Evolutionary conservation across 2,113 vertebrate species (phyloP).

Genomic region (Macrotis lagotis): DNA sequence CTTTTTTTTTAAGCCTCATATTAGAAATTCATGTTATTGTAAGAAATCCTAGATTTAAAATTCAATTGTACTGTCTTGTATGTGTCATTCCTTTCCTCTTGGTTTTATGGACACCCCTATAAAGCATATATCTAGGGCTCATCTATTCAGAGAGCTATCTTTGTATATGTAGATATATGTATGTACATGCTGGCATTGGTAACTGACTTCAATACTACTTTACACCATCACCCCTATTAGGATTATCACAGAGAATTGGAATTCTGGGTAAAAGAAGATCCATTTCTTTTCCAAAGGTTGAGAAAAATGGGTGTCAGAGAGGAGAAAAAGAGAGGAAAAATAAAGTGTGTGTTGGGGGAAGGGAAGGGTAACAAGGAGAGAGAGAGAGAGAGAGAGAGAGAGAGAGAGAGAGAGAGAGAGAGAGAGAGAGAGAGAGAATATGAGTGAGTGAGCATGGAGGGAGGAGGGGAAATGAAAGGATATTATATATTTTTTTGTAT

Average conservation of each 20-base stretch:
- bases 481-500: conserved; percentile 99
- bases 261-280: conserved; percentile 82
- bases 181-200: neutral
- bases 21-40: conserved; percentile 63
- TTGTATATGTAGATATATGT: neutral
- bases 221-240: conserved; percentile 71
- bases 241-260: conserved; percentile 76
- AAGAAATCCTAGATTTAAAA: conserved; percentile 62
- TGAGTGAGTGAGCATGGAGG: conserved; percentile 80
- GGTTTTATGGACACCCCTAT: conserved; percentile 35
- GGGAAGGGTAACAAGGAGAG: conserved; percentile 72
- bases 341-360: conserved; percentile 72
- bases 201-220: conserved; percentile 53
- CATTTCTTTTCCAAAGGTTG: conserved; percentile 83
- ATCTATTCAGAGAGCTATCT: conserved; percentile 34
- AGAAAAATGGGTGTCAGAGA: conserved; percentile 75
- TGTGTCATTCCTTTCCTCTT: conserved; percentile 38
- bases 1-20: conserved; percentile 40
- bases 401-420: conserved; percentile 72
- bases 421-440: conserved; percentile 66
- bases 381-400: conserved; percentile 68
- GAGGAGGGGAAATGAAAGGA: conserved; percentile 93
- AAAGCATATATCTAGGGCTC: conserved; percentile 27
- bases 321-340: conserved; percentile 67
- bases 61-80: neutral